Conservation (phyloP, 2,888 invertebrate genomes). For the Lordiphosa andalusiaca region DNA sequence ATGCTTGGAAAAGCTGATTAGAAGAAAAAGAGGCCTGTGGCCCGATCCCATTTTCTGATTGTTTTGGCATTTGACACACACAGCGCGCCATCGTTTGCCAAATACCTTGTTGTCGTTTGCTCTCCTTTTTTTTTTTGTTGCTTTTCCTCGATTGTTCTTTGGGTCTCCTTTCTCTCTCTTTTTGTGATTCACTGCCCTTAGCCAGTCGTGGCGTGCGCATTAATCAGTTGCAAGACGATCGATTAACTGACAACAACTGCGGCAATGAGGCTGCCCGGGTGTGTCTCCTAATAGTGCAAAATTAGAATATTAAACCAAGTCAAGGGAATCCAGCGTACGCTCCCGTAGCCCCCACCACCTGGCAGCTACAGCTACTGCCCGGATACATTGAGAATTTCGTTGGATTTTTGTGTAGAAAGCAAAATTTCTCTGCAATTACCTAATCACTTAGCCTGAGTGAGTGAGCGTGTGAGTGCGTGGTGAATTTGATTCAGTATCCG, state of each 20-base stretch:
- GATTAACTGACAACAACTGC: conserved; percentile 77
- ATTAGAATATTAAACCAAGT: conserved; percentile 4
- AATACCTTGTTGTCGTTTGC: conserved; percentile 28
- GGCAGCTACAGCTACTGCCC: too few species aligned
- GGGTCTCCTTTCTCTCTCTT: conserved; percentile 14
- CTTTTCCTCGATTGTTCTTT: conserved; percentile 46
- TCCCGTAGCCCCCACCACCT: too few species aligned
- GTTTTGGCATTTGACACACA: conserved; percentile 48
- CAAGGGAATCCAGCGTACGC: background rate
- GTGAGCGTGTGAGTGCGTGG: conserved; percentile 53
- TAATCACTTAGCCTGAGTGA: conserved; percentile 54
- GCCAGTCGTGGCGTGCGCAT: conserved; percentile 46
- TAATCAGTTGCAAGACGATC: conserved; percentile 80
- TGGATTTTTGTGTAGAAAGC: conserved; percentile 15
- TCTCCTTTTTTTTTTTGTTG: too few species aligned
- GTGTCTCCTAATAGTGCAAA: conserved; percentile 4
- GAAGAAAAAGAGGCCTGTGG: too few species aligned
- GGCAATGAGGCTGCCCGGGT: conserved; percentile 7
- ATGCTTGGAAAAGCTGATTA: conserved; percentile 1
- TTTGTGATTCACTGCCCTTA: conserved; percentile 38
- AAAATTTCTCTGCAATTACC: conserved; percentile 67
- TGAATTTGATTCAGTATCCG: conserved; percentile 52
- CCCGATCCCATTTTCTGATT: conserved; percentile 26
- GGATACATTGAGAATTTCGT: conserved; percentile 16
- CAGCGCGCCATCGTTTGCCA: conserved; percentile 20